Evolutionary conservation across 2,113 vertebrate genomes (phyloP), one percentile per base, ranked within the genome.

Genomic region (Thomomys bottae): DNA sequence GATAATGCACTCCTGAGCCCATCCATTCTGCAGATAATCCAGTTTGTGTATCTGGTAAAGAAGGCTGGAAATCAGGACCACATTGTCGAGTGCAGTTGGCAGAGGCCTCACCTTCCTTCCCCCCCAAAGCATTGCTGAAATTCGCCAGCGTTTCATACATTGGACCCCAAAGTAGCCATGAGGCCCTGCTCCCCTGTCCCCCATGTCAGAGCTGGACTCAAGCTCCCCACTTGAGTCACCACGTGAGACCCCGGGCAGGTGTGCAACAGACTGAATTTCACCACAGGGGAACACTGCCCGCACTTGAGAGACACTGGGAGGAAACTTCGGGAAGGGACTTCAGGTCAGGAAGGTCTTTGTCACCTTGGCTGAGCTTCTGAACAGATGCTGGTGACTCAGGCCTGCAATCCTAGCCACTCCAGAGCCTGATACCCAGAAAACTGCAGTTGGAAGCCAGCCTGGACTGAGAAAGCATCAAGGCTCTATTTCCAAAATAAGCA

Each of bases 131-230:
- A 11, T 15, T 0, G 0, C 38, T 8, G 30, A 1, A 40, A 68
- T 21, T 8, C 0, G 0, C 28, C 6, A 1, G 0, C 0, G 28
- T 12, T 12, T 59, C 63, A 9, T 0, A 0, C 18, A n/a, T 9
- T 4, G 0, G 0, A 14, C 0, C 49, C 2, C 3, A 0, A 24
- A 42, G 15, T 6, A 34, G 59, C 45, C 14, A 8, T 49, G 45
- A 49, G 9, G 3, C n/a, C n/a, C n/a, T n/a, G n/a, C n/a, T n/a
- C n/a, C n/a, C n/a, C n/a, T n/a, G n/a, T n/a, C n/a, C n/a, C n/a
- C n/a, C n/a, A n/a, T n/a, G n/a, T n/a, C n/a, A n/a, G n/a, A n/a
- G n/a, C n/a, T n/a, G n/a, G n/a, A n/a, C n/a, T n/a, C n/a, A n/a
- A n/a, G n/a, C n/a, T n/a, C n/a, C n/a, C n/a, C n/a, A n/a, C n/a